Conservation (phyloP, 2,113 vertebrate genomes). For the Sigmodon hispidus region DNA sequence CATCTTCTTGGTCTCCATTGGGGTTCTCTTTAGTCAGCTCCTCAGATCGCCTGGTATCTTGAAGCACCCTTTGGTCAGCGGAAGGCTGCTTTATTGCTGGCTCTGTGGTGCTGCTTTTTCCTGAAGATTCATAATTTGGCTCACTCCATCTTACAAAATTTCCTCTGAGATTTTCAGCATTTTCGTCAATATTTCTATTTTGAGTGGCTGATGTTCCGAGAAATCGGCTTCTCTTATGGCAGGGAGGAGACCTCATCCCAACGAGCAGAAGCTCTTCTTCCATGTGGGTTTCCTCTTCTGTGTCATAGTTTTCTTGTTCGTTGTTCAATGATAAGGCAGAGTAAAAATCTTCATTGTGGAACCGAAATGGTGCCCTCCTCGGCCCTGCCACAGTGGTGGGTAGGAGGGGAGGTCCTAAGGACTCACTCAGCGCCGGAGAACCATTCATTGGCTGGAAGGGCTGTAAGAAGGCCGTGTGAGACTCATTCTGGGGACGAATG, state of each 20-base stretch:
- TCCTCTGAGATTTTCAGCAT: neutral
- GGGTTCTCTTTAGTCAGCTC: neutral
- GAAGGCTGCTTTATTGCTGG: neutral
- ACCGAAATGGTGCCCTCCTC: conserved; percentile 2
- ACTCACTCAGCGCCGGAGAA: neutral
- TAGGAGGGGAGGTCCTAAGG: neutral
- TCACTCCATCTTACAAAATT: neutral
- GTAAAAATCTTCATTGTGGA: conserved; percentile 73
- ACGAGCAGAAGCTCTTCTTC: conserved; percentile 58
- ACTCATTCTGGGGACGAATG: neutral
- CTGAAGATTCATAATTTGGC: neutral
- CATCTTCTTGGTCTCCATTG: neutral
- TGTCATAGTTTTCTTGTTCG: conserved; percentile 13
- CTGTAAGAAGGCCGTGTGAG: neutral
- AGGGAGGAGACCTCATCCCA: conserved; percentile 41
- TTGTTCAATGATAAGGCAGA: conserved; percentile 1
- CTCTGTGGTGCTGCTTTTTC: neutral
- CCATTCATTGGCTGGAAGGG: neutral
- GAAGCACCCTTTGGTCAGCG: neutral
- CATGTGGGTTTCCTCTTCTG: neutral
- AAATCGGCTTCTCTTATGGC: conserved; percentile 39
- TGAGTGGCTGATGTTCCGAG: conserved; percentile 33
- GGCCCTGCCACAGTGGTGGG: neutral
- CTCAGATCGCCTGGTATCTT: neutral
- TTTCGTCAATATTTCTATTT: conserved; percentile 2